Evolutionary conservation across 2,113 vertebrate species (phyloP).

Genomic region (Oenanthe melanoleuca): DNA sequence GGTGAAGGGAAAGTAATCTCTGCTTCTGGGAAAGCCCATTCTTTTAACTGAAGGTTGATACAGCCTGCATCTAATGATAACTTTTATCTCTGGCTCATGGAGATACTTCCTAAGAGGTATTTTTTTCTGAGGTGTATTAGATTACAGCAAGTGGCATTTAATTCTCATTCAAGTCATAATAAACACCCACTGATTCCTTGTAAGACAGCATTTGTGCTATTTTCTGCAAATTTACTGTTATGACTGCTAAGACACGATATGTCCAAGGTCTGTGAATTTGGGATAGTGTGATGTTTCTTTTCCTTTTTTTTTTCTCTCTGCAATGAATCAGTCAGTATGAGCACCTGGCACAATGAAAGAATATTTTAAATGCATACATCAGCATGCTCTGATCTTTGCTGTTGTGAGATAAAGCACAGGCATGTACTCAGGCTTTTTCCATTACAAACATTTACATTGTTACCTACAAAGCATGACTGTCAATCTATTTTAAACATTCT

Average conservation of each 20-base stretch:
- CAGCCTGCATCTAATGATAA: not conserved
- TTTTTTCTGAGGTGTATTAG: not conserved
- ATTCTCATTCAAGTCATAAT: slow-evolving; percentile 15
- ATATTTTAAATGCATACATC: not conserved
- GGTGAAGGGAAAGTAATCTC: not conserved
- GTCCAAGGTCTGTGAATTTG: not conserved
- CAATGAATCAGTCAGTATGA: not conserved
- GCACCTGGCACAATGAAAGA: not conserved
- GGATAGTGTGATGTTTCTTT: not conserved
- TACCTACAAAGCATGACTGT: not conserved
- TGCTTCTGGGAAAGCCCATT: slow-evolving; percentile 8
- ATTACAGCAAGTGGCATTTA: slow-evolving; percentile 32
- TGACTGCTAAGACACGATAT: not conserved
- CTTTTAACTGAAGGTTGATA: slow-evolving; percentile 7
- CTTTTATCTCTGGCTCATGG: slow-evolving; percentile 2
- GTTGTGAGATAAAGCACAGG: not conserved
- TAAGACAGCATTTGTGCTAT: not conserved
- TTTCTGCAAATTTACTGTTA: not conserved
- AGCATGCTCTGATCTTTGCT: not conserved
- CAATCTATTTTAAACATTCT: not conserved
- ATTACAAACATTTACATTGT: not conserved
- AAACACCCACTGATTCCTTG: not conserved
- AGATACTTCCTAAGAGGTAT: not conserved
- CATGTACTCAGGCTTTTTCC: not conserved
- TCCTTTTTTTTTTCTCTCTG: not conserved